These are phyloP conservation scores for Beaufortia kweichowensis DNA, from an alignment of 2,113 vertebrate species.

Conservation along the genomic window DNA sequence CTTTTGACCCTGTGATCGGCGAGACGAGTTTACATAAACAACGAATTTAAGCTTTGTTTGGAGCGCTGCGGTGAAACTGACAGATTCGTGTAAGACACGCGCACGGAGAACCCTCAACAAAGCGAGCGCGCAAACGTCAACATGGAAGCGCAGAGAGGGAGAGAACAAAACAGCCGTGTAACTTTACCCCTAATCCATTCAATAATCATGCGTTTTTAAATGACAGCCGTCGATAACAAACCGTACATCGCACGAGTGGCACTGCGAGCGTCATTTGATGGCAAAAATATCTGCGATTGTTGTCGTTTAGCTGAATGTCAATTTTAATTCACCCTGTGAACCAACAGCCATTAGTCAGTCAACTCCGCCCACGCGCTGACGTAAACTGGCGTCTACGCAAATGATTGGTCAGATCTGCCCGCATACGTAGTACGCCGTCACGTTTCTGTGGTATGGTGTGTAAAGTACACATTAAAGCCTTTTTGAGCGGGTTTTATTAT, in stretches of 20 bases:
- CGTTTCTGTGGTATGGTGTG: constrained; percentile 70
- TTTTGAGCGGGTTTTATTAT: too few species aligned
- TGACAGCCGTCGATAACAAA: too few species aligned
- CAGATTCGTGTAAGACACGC: neutral
- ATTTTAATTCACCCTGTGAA: constrained; percentile 32
- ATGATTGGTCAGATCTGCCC: constrained; percentile 55
- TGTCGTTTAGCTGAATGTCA: constrained; percentile 4
- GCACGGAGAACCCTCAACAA: neutral
- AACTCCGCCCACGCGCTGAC: constrained; percentile 47
- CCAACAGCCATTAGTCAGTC: constrained; percentile 31
- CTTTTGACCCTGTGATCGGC: neutral
- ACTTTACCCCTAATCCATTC: neutral
- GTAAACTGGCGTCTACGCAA: neutral
- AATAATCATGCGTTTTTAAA: neutral
- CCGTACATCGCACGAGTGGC: neutral
- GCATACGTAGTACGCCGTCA: constrained; percentile 62
- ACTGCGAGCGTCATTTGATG: neutral
- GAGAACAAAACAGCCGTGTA: neutral
- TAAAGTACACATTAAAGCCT: too few species aligned
- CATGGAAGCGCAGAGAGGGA: neutral
- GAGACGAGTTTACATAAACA: too few species aligned
- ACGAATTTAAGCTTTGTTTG: neutral
- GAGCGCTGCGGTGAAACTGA: neutral
- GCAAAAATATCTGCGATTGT: neutral
- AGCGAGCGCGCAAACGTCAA: constrained; percentile 23